Evolutionary conservation across 2,113 vertebrate genomes (phyloP), one percentile per base, ranked within the genome.

Genomic region (Pseudolaguvia tuberculata): DNA sequence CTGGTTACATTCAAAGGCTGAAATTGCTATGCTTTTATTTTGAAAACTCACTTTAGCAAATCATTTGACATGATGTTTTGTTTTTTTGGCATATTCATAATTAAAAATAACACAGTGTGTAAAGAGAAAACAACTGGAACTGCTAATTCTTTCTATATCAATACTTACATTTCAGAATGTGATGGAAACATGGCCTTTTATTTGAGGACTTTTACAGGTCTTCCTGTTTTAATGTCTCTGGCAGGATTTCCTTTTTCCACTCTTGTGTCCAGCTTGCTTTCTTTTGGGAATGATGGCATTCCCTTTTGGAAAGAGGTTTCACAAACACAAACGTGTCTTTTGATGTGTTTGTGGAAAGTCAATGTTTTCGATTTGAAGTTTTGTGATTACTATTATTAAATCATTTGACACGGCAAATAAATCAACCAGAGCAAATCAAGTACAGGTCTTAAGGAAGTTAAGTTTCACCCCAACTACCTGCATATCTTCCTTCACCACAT

Each of bases 261-360:
- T 50, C 45, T 67, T 50, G 45, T 29, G 63, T 67, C 63, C 63
- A 67, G 45, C 63, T 67, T 67, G 48, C 25, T 67, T 67, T 45
- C 47, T 18, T 67, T 66, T 6, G 45, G 50, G 63, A 50, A 67
- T 20, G 23, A 67, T 67, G 63, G 25, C 63, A 50, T 67, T 50
- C 17, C 50, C 63, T 67, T 42, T 50, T 67, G 45, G 63, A 67
- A 67, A 67, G 25, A 23, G 9, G 3, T 50, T 67, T 7, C 63
- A 50, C 23, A 67, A 67, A 67, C 42, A 50, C 63, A 50, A 66
- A 50, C 23, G 45, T 29, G 48, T 48, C 63, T 18, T 27, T 67
- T 50, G 25, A 50, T 50, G 9, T 4, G 5, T 63, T 62, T 45
- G 61, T 63, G 35, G 42, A 45, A 21, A 20, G n/a, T 42, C 35